A percentile compares a stretch with the other conserved stretches of the same genome.
Conservation (phyloP, 2,888 invertebrate species). For the Acanthococcus lagerstroemiae region DNA sequence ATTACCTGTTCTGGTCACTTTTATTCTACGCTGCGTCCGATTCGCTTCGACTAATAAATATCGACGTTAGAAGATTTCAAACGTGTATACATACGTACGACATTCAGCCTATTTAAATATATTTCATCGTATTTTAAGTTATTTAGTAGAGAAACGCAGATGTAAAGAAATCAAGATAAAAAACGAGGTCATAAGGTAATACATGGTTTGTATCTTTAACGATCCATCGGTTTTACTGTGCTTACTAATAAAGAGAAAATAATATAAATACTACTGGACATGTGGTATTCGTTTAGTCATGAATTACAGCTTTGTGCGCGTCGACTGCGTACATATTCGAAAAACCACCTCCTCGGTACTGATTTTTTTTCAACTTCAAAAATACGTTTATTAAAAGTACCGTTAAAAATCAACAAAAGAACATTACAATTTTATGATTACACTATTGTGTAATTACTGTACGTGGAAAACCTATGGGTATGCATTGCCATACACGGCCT, state of each 20-base stretch:
- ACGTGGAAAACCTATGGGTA: too few relatives aligned
- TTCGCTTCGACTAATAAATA: neutral
- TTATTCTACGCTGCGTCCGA: too few relatives aligned
- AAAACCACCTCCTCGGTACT: neutral
- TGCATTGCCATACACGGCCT: neutral
- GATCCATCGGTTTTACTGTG: slow-evolving; percentile 20
- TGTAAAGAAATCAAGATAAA: slow-evolving; percentile 6
- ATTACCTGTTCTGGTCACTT: too few relatives aligned
- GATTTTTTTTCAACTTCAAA: neutral
- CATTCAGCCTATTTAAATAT: neutral
- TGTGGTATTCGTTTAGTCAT: slow-evolving; percentile 3
- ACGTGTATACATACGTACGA: too few relatives aligned
- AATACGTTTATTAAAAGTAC: slow-evolving; percentile 22
- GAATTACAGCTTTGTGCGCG: slow-evolving; percentile 1
- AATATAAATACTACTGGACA: slow-evolving; percentile 19
- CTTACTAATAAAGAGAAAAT: slow-evolving; percentile 23
- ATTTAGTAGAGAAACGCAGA: slow-evolving; percentile 1
- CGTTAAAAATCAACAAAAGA: slow-evolving; percentile 27
- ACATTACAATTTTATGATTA: slow-evolving; percentile 25
- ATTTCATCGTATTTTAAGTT: neutral
- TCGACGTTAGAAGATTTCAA: too few relatives aligned
- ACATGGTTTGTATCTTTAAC: slow-evolving; percentile 21
- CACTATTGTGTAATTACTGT: slow-evolving; percentile 16
- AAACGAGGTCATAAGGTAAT: slow-evolving; percentile 26
- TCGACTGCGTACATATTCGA: neutral